Percentiles rank a stretch among this genome's conserved stretches.
Evolutionary conservation across 2,113 vertebrate species (phyloP).

Genomic region (Oceanites oceanicus): DNA sequence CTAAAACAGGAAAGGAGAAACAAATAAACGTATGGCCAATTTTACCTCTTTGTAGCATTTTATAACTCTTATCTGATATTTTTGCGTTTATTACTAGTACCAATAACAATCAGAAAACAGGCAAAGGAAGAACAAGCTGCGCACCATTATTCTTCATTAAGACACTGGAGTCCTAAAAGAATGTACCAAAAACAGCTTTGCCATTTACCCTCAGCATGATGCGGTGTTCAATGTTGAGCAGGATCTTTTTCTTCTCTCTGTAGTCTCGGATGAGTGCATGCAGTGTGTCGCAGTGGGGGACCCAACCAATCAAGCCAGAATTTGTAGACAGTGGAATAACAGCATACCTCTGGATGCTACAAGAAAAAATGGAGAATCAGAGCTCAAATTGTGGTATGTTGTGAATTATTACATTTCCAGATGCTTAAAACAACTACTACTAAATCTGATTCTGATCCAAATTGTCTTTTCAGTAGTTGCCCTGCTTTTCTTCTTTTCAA

Average conservation of each 20-base stretch:
- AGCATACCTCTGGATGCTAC: conserved; percentile 95
- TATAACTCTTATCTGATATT: background rate
- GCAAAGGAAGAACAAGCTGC: background rate
- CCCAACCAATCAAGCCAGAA: conserved; percentile 97
- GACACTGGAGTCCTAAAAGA: background rate
- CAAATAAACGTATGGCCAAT: background rate
- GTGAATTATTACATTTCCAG: background rate
- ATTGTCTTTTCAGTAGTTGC: background rate
- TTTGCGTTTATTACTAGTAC: background rate
- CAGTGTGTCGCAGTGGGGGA: conserved; percentile 96
- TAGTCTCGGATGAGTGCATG: conserved; percentile 98
- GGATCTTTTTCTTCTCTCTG: conserved; percentile 97
- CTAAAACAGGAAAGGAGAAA: background rate
- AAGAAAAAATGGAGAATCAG: background rate
- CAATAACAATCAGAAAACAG: background rate
- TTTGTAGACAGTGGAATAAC: conserved; percentile 98
- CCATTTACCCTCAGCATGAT: conserved; percentile 92
- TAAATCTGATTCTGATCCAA: background rate
- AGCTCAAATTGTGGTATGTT: background rate
- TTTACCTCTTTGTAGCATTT: background rate
- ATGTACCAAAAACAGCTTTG: background rate
- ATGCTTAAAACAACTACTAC: background rate
- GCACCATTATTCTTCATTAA: background rate
- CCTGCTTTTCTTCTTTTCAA: background rate
- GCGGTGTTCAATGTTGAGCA: conserved; percentile 98